Conservation (phyloP, 2,888 invertebrate genomes). For the Sinopyrophorus schimmeli region DNA sequence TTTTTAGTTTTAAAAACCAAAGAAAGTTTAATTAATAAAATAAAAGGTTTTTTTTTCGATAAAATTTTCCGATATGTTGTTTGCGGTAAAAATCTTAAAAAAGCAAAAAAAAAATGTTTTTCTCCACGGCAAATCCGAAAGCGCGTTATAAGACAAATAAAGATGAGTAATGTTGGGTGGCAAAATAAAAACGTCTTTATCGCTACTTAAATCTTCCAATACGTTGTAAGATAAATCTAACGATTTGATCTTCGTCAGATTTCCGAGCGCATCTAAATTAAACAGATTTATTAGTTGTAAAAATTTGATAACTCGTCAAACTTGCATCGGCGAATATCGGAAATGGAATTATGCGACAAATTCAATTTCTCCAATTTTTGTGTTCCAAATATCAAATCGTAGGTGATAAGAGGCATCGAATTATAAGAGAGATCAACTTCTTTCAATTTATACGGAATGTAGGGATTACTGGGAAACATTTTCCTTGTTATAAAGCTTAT, state of each 20-base stretch:
- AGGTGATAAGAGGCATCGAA: conserved; percentile 77
- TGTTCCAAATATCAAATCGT: conserved; percentile 76
- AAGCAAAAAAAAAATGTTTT: too few species aligned
- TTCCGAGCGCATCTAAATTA: conserved; percentile 72
- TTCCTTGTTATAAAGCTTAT: conserved; percentile 81
- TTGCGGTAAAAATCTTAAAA: too few species aligned
- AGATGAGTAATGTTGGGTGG: conserved; percentile 66
- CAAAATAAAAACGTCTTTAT: conserved; percentile 63
- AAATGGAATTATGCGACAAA: conserved; percentile 78
- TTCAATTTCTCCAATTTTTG: conserved; percentile 69
- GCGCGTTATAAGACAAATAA: conserved; percentile 63
- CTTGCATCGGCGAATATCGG: conserved; percentile 74
- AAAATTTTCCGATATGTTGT: too few species aligned
- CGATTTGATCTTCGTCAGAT: conserved; percentile 72
- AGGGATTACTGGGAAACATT: conserved; percentile 82
- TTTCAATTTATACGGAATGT: conserved; percentile 79
- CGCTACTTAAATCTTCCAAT: conserved; percentile 66
- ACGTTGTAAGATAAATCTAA: conserved; percentile 84
- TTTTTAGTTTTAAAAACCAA: too few species aligned
- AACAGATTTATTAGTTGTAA: too few species aligned
- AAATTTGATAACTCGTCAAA: too few species aligned
- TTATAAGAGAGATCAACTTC: conserved; percentile 84
- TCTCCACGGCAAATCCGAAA: conserved; percentile 66
- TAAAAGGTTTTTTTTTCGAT: too few species aligned
- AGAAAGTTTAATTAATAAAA: too few species aligned